Evolutionary conservation across 2,797 vertebrate species (phyloP).

Genomic region (Peromyscus nudipes): DNA sequence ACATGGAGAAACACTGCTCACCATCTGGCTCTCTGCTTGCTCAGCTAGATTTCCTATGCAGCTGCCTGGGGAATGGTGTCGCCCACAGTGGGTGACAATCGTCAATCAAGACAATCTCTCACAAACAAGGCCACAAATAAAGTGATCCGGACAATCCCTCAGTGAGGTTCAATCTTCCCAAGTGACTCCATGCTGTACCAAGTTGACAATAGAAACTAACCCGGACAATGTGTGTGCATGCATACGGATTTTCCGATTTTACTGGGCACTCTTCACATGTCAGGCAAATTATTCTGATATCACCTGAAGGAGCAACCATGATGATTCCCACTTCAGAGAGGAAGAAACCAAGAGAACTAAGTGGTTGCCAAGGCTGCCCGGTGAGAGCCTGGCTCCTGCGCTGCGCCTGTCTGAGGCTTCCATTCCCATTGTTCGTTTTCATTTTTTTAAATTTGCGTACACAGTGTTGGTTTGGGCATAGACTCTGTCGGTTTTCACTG

Average conservation of each 20-base stretch:
- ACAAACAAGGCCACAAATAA: not conserved
- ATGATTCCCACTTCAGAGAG: not conserved
- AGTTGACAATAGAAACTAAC: not conserved
- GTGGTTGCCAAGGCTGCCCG: not conserved
- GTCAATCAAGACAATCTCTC: not conserved
- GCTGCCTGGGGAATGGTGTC: not conserved
- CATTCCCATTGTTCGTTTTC: too few relatives aligned
- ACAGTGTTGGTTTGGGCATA: not conserved
- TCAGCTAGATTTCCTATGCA: not conserved
- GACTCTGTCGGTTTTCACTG: not conserved
- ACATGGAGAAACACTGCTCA: not conserved
- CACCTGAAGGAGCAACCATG: not conserved
- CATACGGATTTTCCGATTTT: rapidly evolving
- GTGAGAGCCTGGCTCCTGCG: not conserved
- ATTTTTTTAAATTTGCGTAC: not conserved
- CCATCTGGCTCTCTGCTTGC: not conserved
- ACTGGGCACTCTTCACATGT: not conserved
- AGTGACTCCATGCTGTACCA: not conserved
- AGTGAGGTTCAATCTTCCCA: not conserved
- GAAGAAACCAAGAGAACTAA: not conserved
- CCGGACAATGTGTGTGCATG: not conserved
- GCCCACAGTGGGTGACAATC: not conserved
- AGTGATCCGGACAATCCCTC: not conserved
- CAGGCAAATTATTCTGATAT: not conserved
- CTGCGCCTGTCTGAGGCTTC: not conserved